phyloP scores from a whole-genome alignment of 1,140 invertebrate genomes.

The Bathynomus jamesi region DNA sequence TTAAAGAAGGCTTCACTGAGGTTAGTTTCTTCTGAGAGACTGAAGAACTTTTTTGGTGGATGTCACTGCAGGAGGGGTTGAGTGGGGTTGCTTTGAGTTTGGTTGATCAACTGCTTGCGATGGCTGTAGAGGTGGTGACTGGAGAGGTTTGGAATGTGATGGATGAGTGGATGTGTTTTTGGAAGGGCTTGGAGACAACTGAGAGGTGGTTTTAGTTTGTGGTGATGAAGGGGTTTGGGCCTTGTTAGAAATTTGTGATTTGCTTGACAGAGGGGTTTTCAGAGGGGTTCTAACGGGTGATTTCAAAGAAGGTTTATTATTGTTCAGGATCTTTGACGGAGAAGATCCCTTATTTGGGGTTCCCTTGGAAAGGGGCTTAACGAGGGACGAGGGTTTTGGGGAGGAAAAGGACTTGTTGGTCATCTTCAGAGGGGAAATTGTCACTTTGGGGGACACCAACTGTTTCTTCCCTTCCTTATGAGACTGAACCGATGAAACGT shows the following conservation, averaged over 20 bases:
- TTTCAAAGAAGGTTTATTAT: no score
- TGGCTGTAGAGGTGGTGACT: slow-evolving; percentile 8
- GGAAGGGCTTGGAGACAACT: not conserved
- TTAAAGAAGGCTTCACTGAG: no score
- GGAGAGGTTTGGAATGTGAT: not conserved
- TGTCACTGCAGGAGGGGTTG: not conserved
- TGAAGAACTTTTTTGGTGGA: no score
- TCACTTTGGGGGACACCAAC: not conserved
- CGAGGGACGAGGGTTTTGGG: not conserved
- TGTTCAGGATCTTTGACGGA: no score
- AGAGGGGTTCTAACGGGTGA: no score
- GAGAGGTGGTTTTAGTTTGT: not conserved
- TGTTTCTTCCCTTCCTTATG: no score
- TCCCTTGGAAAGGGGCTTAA: not conserved
- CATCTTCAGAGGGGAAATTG: not conserved
- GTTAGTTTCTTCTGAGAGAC: no score
- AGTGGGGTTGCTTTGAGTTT: no score
- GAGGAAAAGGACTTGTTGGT: not conserved
- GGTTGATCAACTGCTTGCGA: no score
- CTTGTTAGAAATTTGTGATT: not conserved
- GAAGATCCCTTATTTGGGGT: no score
- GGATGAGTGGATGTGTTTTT: not conserved
- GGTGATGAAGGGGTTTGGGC: not conserved
- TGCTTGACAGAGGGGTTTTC: not conserved
- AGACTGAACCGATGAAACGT: no score